phyloP scores from a whole-genome alignment of 2,113 vertebrate species.

The Merops nubicus region DNA sequence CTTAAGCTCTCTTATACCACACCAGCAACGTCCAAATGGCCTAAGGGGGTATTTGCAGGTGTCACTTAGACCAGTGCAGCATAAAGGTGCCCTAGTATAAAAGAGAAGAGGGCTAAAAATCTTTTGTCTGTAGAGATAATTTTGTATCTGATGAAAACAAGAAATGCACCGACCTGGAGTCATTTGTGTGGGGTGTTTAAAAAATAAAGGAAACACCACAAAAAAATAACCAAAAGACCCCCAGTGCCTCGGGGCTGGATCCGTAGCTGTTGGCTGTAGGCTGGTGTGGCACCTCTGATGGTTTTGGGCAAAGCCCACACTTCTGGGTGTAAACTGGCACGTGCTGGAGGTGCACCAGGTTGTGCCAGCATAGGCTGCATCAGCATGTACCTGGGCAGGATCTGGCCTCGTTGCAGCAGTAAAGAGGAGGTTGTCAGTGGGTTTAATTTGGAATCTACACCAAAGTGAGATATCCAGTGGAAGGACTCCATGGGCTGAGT shows the following conservation, averaged over 20 bases:
- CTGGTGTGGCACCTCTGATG: neutral
- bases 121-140: neutral
- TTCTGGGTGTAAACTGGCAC: neutral
- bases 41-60: neutral
- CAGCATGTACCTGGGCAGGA: neutral
- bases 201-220: no score
- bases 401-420: neutral
- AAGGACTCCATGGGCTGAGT: accelerated
- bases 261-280: neutral
- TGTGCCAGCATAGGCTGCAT: neutral
- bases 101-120: neutral
- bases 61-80: neutral
- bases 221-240: neutral
- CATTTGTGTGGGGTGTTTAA: neutral
- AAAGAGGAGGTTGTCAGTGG: neutral
- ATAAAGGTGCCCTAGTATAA: neutral
- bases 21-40: neutral
- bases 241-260: neutral
- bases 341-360: neutral
- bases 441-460: neutral
- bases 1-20: neutral
- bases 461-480: accelerated
- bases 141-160: neutral
- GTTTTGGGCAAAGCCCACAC: neutral
- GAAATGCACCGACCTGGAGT: neutral